Base-by-base conservation (phyloP, 2,113 vertebrate genomes). In the Callipepla californica region DNA sequence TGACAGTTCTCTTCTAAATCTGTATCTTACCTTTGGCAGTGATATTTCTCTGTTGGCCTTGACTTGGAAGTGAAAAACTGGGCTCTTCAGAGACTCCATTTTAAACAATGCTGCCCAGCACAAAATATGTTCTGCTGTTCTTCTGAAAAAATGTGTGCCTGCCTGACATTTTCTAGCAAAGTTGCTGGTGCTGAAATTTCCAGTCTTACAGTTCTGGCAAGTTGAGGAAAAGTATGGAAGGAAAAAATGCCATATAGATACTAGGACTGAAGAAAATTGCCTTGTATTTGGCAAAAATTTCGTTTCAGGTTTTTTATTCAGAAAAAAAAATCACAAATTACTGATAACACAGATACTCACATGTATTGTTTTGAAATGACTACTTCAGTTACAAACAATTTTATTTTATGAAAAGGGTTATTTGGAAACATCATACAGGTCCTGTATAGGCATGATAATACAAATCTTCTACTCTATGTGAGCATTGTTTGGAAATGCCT, bases 161-260 rank as follows among this genome's bases (percentile, higher is more conserved):
- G 68, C 32, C 63, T 92, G 91, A 67, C 81, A 85, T 95, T 94
- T 93, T 85, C 75, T 83, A 92, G 72, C 72, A 89, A 92, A 93
- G 92, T 72, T 85, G 63, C 75, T 89, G 72, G 81, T 50, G 87
- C 76, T 74, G 72, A 74, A 80, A 76, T 91, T 91, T 89, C 89
- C 72, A 87, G 72, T 80, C 67, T 89, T 75, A 74, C 1, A 1
- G 74, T 74, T 89, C 74, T 95, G 94, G 69, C 87, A 80, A 32
- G 45, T 57, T 77, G 72, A 69, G 26, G 44, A 2, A 72, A 87
- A 85, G 72, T 76, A 42, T 69, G 59, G 44, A 34, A 85, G 67
- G 34, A 80, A 51, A 51, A 82, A 94, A 90, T 59, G 61, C 44
- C 70, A 34, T 3, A 7, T 30, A 87, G 79, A 55, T 70, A 83